Evolutionary conservation across 1,140 invertebrate species (phyloP), one percentile per base, ranked within the genome.

Genomic region (Brachionus calyciflorus): DNA sequence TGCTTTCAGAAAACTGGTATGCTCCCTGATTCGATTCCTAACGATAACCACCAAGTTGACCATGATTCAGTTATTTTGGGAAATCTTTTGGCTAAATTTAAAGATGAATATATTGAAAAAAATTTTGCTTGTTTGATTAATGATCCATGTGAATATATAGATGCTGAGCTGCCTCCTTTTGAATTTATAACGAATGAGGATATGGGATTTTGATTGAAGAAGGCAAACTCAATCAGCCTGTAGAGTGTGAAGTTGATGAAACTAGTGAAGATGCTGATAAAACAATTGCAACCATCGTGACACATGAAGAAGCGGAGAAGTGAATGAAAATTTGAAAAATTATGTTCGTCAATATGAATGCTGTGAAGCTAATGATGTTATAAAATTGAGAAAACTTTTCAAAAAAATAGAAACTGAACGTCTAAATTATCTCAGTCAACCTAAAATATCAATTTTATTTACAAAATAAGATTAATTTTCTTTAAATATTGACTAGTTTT

Each of bases 331-430:
- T 57, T 33, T 57, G n/a, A 33, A 57, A 57, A 33, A 57, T 33
- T 57, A 57, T 57, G 24, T 33, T 57, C 53, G 53, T 33, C 26
- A 57, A 57, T 33, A 30, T 57, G 53, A 57, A 28, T 30, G 53
- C 30, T 57, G 53, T 57, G 53, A 57, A 17, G 53, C 53, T 30
- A 57, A 30, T 60, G 30, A 60, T 60, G 55, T 33, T 17, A 33
- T 60, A 30, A 30, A 30, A 30, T 28, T 60, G 12, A 60, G 28
- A 60, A 26, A 28, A 7, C 55, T 60, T 60, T 60, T 60, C n/a
- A 60, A 60, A 28, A 60, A 60, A 60, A 60, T 17, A 60, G 55
- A 60, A 30, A n/a, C 12, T 60, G 55, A 60, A 60, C 55, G 55
- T 30, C 12, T 60, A 24, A 28, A 60, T 30, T 30, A 33, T 60